Evolutionary conservation across 2,113 vertebrate species (phyloP).

Genomic region (Manacus vitellinus): DNA sequence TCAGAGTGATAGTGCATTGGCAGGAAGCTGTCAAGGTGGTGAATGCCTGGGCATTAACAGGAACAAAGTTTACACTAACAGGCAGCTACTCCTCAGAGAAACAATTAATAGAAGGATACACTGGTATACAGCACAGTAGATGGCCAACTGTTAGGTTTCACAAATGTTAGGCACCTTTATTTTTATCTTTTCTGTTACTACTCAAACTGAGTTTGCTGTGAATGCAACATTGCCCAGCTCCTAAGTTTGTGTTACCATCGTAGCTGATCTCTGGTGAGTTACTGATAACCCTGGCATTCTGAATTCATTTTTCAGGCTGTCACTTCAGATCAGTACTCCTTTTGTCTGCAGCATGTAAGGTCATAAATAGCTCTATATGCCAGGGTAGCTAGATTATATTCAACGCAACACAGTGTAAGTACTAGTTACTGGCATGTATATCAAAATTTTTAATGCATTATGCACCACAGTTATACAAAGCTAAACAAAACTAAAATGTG

Average conservation of each 20-base stretch:
- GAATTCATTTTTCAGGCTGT: background rate
- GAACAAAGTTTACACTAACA: background rate
- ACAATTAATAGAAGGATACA: background rate
- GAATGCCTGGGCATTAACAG: background rate
- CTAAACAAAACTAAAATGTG: background rate
- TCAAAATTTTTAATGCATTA: background rate
- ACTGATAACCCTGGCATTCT: background rate
- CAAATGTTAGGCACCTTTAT: background rate
- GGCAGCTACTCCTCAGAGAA: background rate
- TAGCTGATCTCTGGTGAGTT: background rate
- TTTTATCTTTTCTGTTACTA: background rate
- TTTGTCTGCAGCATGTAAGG: background rate
- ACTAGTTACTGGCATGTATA: background rate
- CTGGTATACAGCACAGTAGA: background rate
- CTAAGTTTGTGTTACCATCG: background rate
- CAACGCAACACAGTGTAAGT: background rate
- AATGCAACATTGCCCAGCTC: background rate
- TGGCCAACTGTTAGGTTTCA: background rate
- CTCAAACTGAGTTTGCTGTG: background rate
- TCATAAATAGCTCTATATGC: background rate
- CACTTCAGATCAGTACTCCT: background rate
- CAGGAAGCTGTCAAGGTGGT: background rate
- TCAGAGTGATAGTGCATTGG: accelerated
- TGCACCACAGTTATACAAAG: background rate
- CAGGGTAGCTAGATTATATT: background rate